Conservation (phyloP, 2,888 invertebrate species). For the Sinhomidia bicolor region DNA sequence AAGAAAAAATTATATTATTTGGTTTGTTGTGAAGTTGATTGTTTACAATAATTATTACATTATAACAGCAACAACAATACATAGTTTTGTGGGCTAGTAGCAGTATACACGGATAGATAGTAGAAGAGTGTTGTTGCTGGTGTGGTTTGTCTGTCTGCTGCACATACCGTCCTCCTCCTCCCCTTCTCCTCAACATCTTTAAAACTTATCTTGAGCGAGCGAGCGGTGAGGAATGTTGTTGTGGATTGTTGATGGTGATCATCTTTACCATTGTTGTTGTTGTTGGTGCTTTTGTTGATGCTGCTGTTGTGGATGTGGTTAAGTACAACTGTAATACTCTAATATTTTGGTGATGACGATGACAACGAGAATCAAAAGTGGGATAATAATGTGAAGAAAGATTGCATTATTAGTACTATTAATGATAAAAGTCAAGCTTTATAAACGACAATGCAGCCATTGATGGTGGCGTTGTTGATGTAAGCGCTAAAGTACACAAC, state of each 20-base stretch:
- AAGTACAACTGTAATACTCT: not conserved
- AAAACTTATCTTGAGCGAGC: not conserved
- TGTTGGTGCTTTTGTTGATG: not conserved
- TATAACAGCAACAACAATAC: constrained; percentile 6
- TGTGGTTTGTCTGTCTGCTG: not conserved
- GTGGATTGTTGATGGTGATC: constrained; percentile 14
- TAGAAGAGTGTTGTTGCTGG: no score
- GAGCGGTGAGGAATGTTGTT: not conserved
- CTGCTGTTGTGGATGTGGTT: constrained; percentile 10
- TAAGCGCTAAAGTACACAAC: no score
- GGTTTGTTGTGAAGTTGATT: not conserved
- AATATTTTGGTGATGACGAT: not conserved
- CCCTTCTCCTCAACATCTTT: not conserved
- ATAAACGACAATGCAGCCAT: no score
- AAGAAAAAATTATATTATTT: not conserved
- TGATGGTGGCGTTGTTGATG: no score
- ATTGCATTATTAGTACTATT: no score
- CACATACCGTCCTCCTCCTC: not conserved
- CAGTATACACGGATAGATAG: no score
- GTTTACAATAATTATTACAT: constrained; percentile 20
- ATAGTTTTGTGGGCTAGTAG: not conserved
- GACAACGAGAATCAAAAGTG: not conserved
- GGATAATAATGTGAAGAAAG: no score
- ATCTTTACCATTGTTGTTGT: not conserved
- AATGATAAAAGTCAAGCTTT: no score